These are phyloP conservation scores for Melanerpes aurifrons DNA, from an alignment of 2,113 vertebrate species.

Conservation along the genomic window DNA sequence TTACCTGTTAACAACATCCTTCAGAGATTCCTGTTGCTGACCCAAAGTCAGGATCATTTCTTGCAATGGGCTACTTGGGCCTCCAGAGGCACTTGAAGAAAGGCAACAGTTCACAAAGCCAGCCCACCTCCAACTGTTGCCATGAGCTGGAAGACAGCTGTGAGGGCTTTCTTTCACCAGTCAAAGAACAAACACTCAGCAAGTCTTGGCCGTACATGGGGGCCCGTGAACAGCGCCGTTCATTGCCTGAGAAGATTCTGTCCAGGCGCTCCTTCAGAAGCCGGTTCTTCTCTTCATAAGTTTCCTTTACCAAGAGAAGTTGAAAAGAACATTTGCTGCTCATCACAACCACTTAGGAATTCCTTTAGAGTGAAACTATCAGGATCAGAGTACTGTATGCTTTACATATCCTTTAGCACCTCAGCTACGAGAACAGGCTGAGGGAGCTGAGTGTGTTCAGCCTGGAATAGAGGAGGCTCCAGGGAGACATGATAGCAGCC, in stretches of 20 bases:
- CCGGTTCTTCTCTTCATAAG: conserved; percentile 85
- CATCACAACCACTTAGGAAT: not conserved
- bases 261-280: conserved; percentile 88
- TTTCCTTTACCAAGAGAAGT: conserved; percentile 77
- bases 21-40: conserved; percentile 69
- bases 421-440: no score
- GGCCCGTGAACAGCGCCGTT: conserved; percentile 83
- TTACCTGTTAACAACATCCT: conserved; percentile 79
- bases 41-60: conserved; percentile 73
- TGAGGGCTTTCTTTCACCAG: not conserved
- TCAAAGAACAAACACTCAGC: conserved; percentile 79
- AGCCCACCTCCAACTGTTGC: conserved; percentile 80
- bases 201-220: conserved; percentile 91
- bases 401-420: not conserved
- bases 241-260: conserved; percentile 85
- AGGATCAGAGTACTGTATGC: not conserved
- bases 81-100: conserved; percentile 13
- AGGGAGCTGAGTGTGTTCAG: no score
- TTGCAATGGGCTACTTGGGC: conserved; percentile 54
- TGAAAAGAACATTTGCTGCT: not conserved
- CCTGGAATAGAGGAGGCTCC: no score
- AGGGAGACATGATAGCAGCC: no score
- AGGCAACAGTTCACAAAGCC: conserved; percentile 79
- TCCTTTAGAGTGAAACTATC: not conserved
- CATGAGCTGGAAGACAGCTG: conserved; percentile 34